Base-by-base conservation (phyloP, 1,140 invertebrate genomes). In the Cydia fagiglandana region DNA sequence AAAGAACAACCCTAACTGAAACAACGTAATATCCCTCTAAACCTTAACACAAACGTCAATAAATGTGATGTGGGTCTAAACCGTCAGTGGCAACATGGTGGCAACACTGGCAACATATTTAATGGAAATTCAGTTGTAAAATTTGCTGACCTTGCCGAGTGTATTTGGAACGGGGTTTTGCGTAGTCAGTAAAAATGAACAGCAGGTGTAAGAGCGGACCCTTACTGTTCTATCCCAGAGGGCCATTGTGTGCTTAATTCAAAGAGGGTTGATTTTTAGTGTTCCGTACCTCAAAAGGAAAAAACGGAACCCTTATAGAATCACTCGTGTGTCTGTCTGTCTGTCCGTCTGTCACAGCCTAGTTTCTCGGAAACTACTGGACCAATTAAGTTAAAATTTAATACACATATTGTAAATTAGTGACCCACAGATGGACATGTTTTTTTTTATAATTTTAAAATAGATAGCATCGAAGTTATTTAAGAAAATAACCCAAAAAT, bases 1-100 rank as follows among this genome's bases (percentile, higher is more conserved):
- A 70, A 70, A 70, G 38, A 70, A 70, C 5, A 5, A 20, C n/a
- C 13, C 15, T 17, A 45, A 20, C 38, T 70, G 24, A 70, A 70
- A 70, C 34, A 70, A 70, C 38, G 41, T 41, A 38, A 70, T 70
- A 70, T n/a, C 66, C 34, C 34, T 38, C 17, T 70, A 41, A 70
- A 20, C 66, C 66, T 38, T 70, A 20, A 20, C 13, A 70, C 66
- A 70, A 41, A 70, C 38, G 66, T 41, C 66, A 70, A 70, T 70
- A 70, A 34, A 38, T 70, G 30, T 70, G 66, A 70, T 38, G 66
- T 45, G 66, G 66, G 66, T 70, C 66, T 30, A 56, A n/a, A 68
- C 64, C 66, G 66, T 41, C 66, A 41, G 66, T 12, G n/a, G 30
- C 66, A 70, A 41, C 24, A 24, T 24, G 24, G 24, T 24, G 24